These are phyloP conservation scores for Piliocolobus tephrosceles DNA, from an alignment of 2,113 vertebrate species.

Conservation along the genomic window DNA sequence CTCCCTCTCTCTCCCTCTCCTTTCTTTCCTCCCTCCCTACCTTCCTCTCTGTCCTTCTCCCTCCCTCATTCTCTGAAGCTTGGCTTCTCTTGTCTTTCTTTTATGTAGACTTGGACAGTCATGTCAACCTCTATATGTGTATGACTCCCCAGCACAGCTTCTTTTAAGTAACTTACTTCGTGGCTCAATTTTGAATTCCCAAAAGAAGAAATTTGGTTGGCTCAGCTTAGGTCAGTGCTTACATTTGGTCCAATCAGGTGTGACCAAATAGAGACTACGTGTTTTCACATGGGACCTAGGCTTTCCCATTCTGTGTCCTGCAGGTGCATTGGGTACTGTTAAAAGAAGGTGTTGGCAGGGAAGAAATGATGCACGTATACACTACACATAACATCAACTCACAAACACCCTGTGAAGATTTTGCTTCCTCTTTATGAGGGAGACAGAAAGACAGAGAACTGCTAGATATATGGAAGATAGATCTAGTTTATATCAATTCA, in stretches of 20 bases:
- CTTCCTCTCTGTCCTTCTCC: rapidly evolving
- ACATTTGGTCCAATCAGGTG: background rate
- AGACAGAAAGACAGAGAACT: background rate
- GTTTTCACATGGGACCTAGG: background rate
- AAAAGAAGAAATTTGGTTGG: background rate
- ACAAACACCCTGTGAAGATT: background rate
- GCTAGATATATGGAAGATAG: background rate
- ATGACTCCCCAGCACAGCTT: background rate
- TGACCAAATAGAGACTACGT: background rate
- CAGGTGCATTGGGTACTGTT: background rate
- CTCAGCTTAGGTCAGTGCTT: background rate
- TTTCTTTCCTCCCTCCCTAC: too few species aligned
- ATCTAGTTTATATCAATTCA: background rate
- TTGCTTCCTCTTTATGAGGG: background rate
- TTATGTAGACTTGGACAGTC: background rate
- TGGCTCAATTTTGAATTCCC: background rate
- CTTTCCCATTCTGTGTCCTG: background rate
- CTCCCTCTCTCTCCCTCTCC: background rate
- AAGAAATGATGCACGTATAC: background rate
- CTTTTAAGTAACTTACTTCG: background rate
- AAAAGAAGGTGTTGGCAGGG: background rate
- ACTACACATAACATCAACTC: background rate
- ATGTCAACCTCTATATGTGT: rapidly evolving
- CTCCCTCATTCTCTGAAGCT: background rate
- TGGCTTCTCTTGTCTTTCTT: background rate